phyloP scores from a whole-genome alignment of 2,888 invertebrate species.

The Stegana nigrithorax region DNA sequence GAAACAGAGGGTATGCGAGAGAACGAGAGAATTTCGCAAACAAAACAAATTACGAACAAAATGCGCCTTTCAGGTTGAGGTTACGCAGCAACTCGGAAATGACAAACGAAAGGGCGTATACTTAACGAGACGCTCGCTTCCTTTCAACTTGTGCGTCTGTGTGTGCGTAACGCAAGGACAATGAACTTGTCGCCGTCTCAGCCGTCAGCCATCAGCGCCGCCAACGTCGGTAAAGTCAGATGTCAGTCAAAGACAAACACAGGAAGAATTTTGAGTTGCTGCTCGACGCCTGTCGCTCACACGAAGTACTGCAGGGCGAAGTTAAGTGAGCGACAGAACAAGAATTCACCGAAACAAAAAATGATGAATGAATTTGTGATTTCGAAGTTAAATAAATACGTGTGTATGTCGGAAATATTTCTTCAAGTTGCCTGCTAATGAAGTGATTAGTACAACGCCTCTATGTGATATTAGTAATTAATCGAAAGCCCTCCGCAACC shows the following conservation, averaged over 20 bases:
- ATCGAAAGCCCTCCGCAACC: background rate
- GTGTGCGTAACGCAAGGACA: slow-evolving; percentile 41
- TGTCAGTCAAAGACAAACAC: slow-evolving; percentile 51
- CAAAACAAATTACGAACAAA: slow-evolving; percentile 62
- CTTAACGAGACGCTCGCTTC: slow-evolving; percentile 13
- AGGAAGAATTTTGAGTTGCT: slow-evolving; percentile 17
- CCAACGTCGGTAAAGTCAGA: slow-evolving; percentile 46
- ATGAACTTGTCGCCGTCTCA: slow-evolving; percentile 61
- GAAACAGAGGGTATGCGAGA: slow-evolving; percentile 20
- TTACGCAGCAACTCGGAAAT: slow-evolving; percentile 11
- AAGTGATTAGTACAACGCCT: slow-evolving; percentile 63
- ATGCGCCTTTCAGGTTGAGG: slow-evolving; percentile 50
- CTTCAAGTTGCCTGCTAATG: slow-evolving; percentile 42
- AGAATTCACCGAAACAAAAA: slow-evolving; percentile 41
- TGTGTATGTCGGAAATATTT: slow-evolving; percentile 29
- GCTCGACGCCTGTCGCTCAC: slow-evolving; percentile 22
- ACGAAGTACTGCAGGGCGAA: too few relatives aligned
- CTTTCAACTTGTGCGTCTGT: slow-evolving; percentile 5
- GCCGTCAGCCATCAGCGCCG: slow-evolving; percentile 51
- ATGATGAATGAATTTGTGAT: slow-evolving; percentile 63
- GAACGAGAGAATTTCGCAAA: slow-evolving; percentile 46
- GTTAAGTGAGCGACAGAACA: slow-evolving; percentile 6
- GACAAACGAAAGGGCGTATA: background rate
- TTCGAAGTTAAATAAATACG: slow-evolving; percentile 61
- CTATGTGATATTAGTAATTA: slow-evolving; percentile 50